These are phyloP conservation scores for Sciurus carolinensis DNA, from an alignment of 2,797 vertebrate species.

Conservation along the genomic window DNA sequence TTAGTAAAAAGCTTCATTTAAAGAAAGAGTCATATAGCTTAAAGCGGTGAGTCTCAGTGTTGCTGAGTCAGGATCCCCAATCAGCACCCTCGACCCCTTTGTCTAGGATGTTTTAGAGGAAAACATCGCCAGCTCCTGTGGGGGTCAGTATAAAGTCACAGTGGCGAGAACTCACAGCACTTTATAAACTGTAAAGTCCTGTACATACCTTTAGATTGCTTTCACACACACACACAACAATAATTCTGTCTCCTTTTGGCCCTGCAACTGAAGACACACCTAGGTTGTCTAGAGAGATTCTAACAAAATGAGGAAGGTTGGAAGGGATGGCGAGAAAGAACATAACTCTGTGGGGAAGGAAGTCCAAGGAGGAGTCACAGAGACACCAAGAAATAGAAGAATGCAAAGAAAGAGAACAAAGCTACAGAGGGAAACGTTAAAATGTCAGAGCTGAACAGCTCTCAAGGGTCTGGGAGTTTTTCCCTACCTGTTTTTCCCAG, in stretches of 20 bases:
- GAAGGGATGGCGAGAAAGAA: not conserved
- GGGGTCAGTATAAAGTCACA: not conserved
- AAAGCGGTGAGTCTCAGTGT: not conserved
- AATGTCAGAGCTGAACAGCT: not conserved
- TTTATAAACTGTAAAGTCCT: not conserved
- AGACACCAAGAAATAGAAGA: not conserved
- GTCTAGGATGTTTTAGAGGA: not conserved
- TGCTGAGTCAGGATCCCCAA: not conserved
- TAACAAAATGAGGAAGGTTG: not conserved
- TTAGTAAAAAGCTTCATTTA: conserved; percentile 38
- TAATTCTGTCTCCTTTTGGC: not conserved
- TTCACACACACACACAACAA: not conserved
- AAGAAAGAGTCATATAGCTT: not conserved
- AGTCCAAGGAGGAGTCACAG: not conserved
- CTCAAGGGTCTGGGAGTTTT: not conserved
- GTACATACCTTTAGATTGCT: not conserved
- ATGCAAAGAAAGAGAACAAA: not conserved
- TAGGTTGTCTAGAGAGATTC: not conserved
- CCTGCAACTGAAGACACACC: not conserved
- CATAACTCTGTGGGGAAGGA: not conserved
- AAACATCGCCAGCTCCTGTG: not conserved
- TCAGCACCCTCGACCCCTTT: not conserved
- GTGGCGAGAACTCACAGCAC: not conserved
- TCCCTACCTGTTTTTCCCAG: not conserved
- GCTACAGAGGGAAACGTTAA: not conserved